Percentiles rank a stretch among this genome's conserved stretches.
These are phyloP conservation scores for Drosophila chauvacae DNA, from an alignment of 1,140 invertebrate species.

Conservation along the genomic window DNA sequence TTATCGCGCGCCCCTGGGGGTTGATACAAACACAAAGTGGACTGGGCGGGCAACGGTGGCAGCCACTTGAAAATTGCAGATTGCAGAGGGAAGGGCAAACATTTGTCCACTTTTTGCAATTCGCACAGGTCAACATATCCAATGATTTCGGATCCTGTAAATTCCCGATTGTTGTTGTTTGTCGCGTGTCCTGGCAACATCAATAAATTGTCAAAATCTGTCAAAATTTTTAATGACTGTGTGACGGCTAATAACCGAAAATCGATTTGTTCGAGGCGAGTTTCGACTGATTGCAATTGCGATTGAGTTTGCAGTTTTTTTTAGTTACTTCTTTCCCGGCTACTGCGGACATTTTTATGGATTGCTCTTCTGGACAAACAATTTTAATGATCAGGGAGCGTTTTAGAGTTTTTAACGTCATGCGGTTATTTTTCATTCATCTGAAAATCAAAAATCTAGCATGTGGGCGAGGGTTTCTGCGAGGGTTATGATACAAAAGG, in stretches of 20 bases:
- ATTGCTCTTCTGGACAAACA: slow-evolving; percentile 45
- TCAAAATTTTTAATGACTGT: slow-evolving; percentile 82
- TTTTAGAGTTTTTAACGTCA: slow-evolving; percentile 64
- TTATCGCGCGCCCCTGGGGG: slow-evolving; percentile 65
- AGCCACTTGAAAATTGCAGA: slow-evolving; percentile 61
- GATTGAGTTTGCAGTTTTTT: slow-evolving; percentile 41
- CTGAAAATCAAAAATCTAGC: slow-evolving; percentile 14
- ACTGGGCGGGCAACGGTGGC: slow-evolving; percentile 6
- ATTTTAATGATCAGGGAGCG: slow-evolving; percentile 31
- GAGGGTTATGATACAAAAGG: not conserved
- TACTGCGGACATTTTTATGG: slow-evolving; percentile 71
- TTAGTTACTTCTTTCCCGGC: not conserved
- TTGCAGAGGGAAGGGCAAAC: slow-evolving; percentile 64
- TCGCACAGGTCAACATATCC: slow-evolving; percentile 66
- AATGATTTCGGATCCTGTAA: slow-evolving; percentile 22
- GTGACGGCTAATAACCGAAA: slow-evolving; percentile 75
- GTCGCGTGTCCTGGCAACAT: slow-evolving; percentile 63
- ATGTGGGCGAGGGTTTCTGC: slow-evolving; percentile 32
- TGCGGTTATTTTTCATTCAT: slow-evolving; percentile 39
- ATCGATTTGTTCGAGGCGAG: slow-evolving; percentile 69
- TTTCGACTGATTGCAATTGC: slow-evolving; percentile 36
- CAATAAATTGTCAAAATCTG: slow-evolving; percentile 81
- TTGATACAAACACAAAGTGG: slow-evolving; percentile 16
- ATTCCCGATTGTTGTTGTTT: slow-evolving; percentile 64
- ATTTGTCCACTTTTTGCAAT: slow-evolving; percentile 81